These are phyloP conservation scores for Sebastes itinus DNA, from an alignment of 2,797 vertebrate genomes.

Conservation along the genomic window DNA sequence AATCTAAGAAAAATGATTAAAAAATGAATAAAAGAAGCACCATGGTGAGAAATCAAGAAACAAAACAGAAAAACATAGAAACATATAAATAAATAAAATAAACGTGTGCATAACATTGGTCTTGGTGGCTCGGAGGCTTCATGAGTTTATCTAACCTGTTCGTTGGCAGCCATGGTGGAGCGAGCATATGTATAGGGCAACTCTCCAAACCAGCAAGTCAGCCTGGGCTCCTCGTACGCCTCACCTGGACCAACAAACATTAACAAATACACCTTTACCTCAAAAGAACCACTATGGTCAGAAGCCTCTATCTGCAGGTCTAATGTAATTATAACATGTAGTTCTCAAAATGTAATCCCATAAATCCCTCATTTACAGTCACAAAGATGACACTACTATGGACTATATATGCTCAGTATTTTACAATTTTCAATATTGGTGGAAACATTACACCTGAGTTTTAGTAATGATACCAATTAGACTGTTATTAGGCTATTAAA, in stretches of 20 bases:
- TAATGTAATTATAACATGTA: background rate
- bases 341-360: background rate
- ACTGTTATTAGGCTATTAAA: too few relatives aligned
- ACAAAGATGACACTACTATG: background rate
- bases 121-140: background rate
- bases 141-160: slow-evolving; percentile 81
- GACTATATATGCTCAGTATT: background rate
- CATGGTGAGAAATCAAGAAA: background rate
- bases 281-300: background rate
- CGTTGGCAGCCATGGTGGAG: slow-evolving; percentile 89
- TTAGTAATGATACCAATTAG: too few relatives aligned
- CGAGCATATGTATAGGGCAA: slow-evolving; percentile 92
- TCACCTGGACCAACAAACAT: slow-evolving; percentile 76
- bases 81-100: background rate
- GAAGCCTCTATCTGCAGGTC: background rate
- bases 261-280: background rate
- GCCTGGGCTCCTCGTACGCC: slow-evolving; percentile 90
- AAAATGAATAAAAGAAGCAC: background rate
- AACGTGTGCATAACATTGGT: background rate
- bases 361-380: background rate
- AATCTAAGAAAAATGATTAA: background rate
- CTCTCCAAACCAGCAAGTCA: slow-evolving; percentile 96
- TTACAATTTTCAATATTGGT: background rate
- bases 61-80: background rate
- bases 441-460: background rate